A percentile compares a stretch with the other conserved stretches of the same genome.
Conservation (phyloP, 2,797 vertebrate genomes). For the Halcyon smyrnensis region DNA sequence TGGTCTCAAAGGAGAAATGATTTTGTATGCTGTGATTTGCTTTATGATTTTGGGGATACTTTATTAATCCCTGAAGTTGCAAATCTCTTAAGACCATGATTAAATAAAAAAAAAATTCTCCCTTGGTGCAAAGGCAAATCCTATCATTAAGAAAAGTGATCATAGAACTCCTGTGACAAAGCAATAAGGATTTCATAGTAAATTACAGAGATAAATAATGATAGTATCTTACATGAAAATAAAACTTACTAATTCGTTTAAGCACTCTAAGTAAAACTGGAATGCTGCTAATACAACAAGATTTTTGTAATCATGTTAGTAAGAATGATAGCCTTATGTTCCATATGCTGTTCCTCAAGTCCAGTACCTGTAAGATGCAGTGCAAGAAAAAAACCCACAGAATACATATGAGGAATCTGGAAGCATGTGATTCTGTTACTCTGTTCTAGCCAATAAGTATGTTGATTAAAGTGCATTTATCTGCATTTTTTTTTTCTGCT, state of each 20-base stretch:
- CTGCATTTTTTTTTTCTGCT: conserved; percentile 8
- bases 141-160: neutral
- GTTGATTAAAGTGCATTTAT: neutral
- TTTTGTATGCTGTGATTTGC: conserved; percentile 53
- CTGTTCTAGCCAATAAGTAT: neutral
- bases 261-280: conserved; percentile 32
- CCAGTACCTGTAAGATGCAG: neutral
- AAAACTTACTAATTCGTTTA: conserved; percentile 33
- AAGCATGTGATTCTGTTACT: neutral
- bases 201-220: conserved; percentile 17
- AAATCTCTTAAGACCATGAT: conserved; percentile 60
- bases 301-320: conserved; percentile 49
- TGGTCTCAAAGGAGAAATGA: conserved; percentile 48
- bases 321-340: conserved; percentile 32
- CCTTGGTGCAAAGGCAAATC: conserved; percentile 13
- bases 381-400: neutral
- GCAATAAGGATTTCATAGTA: conserved; percentile 27
- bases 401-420: neutral
- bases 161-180: conserved; percentile 19
- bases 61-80: conserved; percentile 58
- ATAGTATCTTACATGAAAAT: neutral
- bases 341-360: neutral
- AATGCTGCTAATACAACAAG: conserved; percentile 21
- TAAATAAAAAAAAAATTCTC: conserved; percentile 16
- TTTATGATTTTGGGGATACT: conserved; percentile 50